phyloP scores from a whole-genome alignment of 1,140 invertebrate genomes.

The Drosophila ercepeae region DNA sequence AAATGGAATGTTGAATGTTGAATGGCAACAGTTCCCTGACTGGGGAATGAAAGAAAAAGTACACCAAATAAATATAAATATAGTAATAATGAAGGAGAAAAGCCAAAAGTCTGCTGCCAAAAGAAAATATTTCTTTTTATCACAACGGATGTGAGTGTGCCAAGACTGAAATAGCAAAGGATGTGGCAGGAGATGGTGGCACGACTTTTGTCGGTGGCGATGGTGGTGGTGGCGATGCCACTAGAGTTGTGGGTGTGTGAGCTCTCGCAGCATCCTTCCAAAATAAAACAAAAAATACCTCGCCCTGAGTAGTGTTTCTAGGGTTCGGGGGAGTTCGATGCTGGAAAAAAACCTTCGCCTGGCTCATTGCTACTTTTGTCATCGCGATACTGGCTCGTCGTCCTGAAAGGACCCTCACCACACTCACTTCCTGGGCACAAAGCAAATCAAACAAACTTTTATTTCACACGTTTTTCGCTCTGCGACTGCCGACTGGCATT shows the following conservation, averaged over 20 bases:
- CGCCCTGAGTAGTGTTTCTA: conserved; percentile 29
- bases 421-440: conserved; percentile 29
- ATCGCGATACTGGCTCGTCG: conserved; percentile 6
- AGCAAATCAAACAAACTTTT: conserved; percentile 78
- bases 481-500: conserved; percentile 21
- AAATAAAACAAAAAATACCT: conserved; percentile 56
- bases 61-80: conserved; percentile 76
- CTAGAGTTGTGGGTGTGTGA: neutral
- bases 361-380: conserved; percentile 44
- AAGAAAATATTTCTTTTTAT: conserved; percentile 83
- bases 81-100: conserved; percentile 78
- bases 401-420: neutral
- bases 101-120: conserved; percentile 71
- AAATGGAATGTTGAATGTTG: conserved; percentile 53
- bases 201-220: neutral
- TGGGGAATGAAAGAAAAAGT: conserved; percentile 48
- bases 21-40: neutral
- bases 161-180: conserved; percentile 72
- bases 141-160: conserved; percentile 82
- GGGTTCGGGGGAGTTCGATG: conserved; percentile 2
- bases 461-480: conserved; percentile 76
- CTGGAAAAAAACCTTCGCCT: conserved; percentile 5
- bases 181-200: conserved; percentile 6
- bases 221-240: conserved; percentile 11
- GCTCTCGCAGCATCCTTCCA: conserved; percentile 36